Conservation (phyloP, 2,113 vertebrate species). For the Nannospalax galili region DNA sequence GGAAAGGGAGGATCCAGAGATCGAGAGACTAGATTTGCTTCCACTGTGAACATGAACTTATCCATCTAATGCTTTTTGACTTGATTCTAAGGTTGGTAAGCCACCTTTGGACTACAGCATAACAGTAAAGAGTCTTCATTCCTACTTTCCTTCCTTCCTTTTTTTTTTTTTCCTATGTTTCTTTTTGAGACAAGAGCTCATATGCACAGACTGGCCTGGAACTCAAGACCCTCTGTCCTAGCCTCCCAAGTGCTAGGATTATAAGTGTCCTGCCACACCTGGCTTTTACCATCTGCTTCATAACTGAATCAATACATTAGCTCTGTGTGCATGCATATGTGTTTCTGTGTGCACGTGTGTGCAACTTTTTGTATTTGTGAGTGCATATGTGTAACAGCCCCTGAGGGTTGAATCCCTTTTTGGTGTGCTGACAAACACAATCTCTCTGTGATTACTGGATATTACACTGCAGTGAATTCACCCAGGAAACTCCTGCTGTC, state of each 20-base stretch:
- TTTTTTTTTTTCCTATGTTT: too few species aligned
- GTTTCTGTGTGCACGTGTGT: background rate
- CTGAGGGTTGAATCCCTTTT: background rate
- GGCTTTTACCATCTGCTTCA: too few species aligned
- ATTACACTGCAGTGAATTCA: background rate
- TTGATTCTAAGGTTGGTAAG: conserved; percentile 6
- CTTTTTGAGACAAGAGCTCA: too few species aligned
- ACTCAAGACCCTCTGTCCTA: too few species aligned
- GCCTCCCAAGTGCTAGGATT: too few species aligned
- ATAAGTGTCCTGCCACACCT: too few species aligned
- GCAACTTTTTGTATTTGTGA: background rate
- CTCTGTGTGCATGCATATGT: too few species aligned
- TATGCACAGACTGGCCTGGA: too few species aligned
- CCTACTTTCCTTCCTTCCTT: too few species aligned
- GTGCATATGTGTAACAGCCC: background rate
- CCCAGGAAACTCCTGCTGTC: background rate
- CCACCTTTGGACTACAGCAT: background rate
- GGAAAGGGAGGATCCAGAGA: background rate
- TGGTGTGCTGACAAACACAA: background rate
- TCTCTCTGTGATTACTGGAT: background rate
- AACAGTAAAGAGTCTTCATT: too few species aligned
- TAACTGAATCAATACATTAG: too few species aligned
- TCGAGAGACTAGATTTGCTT: background rate
- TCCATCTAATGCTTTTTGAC: background rate
- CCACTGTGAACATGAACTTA: background rate